Evolutionary conservation across 2,797 vertebrate species (phyloP), one percentile per base, ranked within the genome.

Genomic region (Muraenolepis orangiensis): DNA sequence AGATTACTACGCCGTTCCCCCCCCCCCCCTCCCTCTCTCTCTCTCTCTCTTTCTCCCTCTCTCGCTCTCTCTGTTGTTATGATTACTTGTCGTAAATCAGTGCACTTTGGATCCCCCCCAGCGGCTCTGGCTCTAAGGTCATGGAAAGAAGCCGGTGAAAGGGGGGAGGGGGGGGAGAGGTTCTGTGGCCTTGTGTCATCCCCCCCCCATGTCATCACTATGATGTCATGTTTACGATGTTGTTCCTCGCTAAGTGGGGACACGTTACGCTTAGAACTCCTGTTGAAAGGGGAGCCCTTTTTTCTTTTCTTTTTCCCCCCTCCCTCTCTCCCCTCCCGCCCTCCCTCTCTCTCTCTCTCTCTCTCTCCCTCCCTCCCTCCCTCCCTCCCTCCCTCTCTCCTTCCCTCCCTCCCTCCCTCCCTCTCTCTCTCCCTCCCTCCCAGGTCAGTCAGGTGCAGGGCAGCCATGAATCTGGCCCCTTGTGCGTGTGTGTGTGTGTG

Each of bases 391-490:
- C 78, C 36, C 23, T 61, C 16, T 8, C 51, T 26, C 82, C 78
- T 84, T 83, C 76, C 8, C 30, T 32, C 30, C 78, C 86, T 83
- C 75, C 78, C 82, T 78, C 46, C 11, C 77, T 85, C 81, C 76
- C 78, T 83, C 78, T 38, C 23, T 61, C 16, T 8, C 51, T 26
- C 82, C 78, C 85, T 83, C 76, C 8, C 30, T 32, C 30, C 82
- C 91, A 88, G 91, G 90, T 86, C 90, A 89, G 81, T 87, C 81
- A 81, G 76, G 86, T 91, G 85, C 87, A 81, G 87, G 80, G 75
- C 74, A 86, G 81, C 77, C 78, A 86, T 91, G 89, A 89, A 89
- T 90, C 78, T 64, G 57, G 76, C 71, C 67, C 71, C 77, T 90
- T 90, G 88, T 89, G 18, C 20, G 3, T 18, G 16, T 51, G 42